Percentiles rank a stretch among this genome's conserved stretches.
Evolutionary conservation across 2,888 invertebrate genomes (phyloP).

Genomic region (Sycophila texana): DNA sequence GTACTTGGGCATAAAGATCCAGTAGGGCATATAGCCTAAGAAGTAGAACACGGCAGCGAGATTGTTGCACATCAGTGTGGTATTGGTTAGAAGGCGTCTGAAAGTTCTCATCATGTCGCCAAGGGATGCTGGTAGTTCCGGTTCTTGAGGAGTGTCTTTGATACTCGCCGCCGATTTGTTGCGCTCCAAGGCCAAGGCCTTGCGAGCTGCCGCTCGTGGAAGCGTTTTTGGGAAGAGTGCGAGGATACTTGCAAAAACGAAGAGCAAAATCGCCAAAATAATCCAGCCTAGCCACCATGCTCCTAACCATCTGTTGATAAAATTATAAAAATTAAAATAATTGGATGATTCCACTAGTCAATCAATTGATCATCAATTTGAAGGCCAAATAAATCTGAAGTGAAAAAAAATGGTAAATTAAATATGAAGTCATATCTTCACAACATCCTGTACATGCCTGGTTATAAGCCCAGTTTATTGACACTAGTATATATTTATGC

Average conservation of each 20-base stretch:
- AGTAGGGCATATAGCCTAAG: constrained; percentile 84
- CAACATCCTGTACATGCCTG: too few relatives aligned
- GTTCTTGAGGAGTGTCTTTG: constrained; percentile 60
- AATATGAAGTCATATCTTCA: too few relatives aligned
- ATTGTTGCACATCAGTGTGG: constrained; percentile 84
- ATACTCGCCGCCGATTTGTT: constrained; percentile 67
- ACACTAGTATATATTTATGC: too few relatives aligned
- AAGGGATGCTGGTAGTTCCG: constrained; percentile 69
- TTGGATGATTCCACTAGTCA: too few relatives aligned
- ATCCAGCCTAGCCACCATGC: constrained; percentile 91
- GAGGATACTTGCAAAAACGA: constrained; percentile 80
- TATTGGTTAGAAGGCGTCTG: constrained; percentile 81
- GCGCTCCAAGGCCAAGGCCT: constrained; percentile 72
- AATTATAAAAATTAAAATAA: not conserved
- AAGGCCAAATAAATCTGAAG: too few relatives aligned
- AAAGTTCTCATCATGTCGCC: constrained; percentile 82
- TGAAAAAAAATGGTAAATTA: too few relatives aligned
- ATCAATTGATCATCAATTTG: too few relatives aligned
- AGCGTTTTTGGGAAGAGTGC: constrained; percentile 84
- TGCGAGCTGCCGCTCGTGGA: constrained; percentile 81
- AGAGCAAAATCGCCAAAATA: constrained; percentile 79
- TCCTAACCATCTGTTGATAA: constrained; percentile 81
- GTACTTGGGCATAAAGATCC: constrained; percentile 89
- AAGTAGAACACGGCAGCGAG: constrained; percentile 85
- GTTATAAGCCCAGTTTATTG: too few relatives aligned